Evolutionary conservation across 1,140 invertebrate species (phyloP), one percentile per base, ranked within the genome.

Genomic region (Hycleus phaleratus): DNA sequence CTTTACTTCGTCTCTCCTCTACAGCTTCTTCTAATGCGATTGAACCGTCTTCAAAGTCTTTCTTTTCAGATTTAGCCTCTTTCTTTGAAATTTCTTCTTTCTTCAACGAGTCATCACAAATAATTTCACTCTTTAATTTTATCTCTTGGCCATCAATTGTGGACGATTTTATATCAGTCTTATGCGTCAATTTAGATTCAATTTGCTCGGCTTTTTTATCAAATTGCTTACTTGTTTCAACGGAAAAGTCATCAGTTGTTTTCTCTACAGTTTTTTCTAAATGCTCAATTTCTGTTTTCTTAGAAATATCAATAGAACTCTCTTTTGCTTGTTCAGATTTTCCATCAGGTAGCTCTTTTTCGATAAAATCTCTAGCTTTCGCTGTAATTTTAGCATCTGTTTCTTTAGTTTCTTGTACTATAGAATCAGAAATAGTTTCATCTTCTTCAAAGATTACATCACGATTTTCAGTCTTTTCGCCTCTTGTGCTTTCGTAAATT

Each of bases 1-100:
- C 74, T 12, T 74, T 71, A 46, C 64, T 70, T 58, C 73, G 71
- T 61, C 72, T 75, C 51, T 77, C 72, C 51, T 72, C 57, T 8
- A 58, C 44, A 10, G 55, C 38, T 42, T 59, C 46, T 51, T 44
- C 47, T 42, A 43, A 40, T 40, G 48, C 38, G n/a, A 47, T 38
- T 38, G 25, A 44, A 6, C 24, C 26, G 44, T 40, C 55, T 10
- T 49, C 40, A 6, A 49, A n/a, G 32, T 49, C 38, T n/a, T 49
- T 49, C n/a, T 10, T 26, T 32, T 57, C 46, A 25, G n/a, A 44
- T 2, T 25, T 38, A 12, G 11, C 12, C 9, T 71, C 64, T 55
- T 63, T 74, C 25, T 63, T 61, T 40, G 56, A 32, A n/a, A 12
- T 42, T 49, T 60, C 47, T 26, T 60, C 51, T 55, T 49, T 40